Evolutionary conservation across 2,113 vertebrate species (phyloP), one percentile per base, ranked within the genome.

Genomic region (Prietella phreatophila): DNA sequence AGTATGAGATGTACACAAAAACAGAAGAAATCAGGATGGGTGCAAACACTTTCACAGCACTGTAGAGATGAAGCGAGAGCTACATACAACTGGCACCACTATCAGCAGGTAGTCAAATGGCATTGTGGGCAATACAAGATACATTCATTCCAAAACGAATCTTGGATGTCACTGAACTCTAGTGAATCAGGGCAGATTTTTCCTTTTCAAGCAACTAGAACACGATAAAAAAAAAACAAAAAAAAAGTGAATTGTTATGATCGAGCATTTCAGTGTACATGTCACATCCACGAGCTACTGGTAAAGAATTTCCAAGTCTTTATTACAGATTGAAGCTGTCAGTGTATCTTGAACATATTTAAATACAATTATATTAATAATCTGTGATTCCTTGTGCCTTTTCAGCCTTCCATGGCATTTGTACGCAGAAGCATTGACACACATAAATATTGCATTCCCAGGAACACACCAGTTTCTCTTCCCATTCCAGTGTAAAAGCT

Each of bases 311-410:
- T 85, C 88, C 73, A 88, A 67, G 90, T 90, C 88, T 93, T 91
- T 87, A 90, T 89, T 90, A 93, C 88, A 91, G 92, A 93, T 93
- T 89, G 86, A 94, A 95, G 92, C 89, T 92, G 91, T 94, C 93
- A 94, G 93, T 93, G 91, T 94, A 91, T 87, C 92, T 90, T 87
- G 84, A 88, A 91, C 81, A 90, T 53, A 73, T 90, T 94, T 93
- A 94, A 94, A 94, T 94, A 94, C 85, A 61, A 83, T 56, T 84
- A 89, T 90, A 90, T 89, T 63, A 87, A 91, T 89, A 82, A 82
- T 90, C 58, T 85, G 73, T 86, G 75, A 90, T 50, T 89, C 75
- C 88, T 86, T 60, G 36, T 85, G 90, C 81, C 87, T 87, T 93
- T 82, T 84, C 84, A 91, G 85, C 91, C 86, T 81, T 87, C 83